Evolutionary conservation across 2,113 vertebrate species (phyloP), one percentile per base, ranked within the genome.

Genomic region (Turdus rufiventris): DNA sequence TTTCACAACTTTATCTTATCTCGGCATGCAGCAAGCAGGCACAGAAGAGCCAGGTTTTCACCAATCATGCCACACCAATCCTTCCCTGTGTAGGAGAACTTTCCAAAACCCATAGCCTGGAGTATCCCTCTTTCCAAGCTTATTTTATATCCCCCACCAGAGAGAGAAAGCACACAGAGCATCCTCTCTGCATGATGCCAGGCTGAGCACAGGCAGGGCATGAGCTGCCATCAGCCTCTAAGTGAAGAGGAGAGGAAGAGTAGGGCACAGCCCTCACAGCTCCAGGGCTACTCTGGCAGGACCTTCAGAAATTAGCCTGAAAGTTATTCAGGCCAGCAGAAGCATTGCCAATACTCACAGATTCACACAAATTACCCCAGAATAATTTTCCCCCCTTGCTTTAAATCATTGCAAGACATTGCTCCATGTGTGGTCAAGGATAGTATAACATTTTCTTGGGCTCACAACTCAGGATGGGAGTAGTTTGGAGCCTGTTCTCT

Each of bases 221-320:
- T 34, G 42, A 72, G 58, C 36, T 63, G 62, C 40, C 67, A 40
- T 33, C 13, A 45, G 31, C n/a, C 25, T 74, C 21, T 21, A 21
- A 31, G 53, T 1, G 4, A 76, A 79, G 7, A 19, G 31, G 25
- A 74, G 2, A 14, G 33, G 12, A 57, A 56, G 26, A 70, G 10
- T 0, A 0, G 40, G 58, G 31, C 0, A 0, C 48, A 68, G 40
- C 2, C 10, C 18, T 18, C 5, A 31, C 1, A 1, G 31, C 36
- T 70, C 33, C 38, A 38, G 51, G 19, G 19, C 15, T 62, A 60
- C 42, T 85, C 61, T 50, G 29, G 47, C 73, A 53, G 47, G 9
- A 62, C 21, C 25, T 74, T 56, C 56, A 81, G 63, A 89, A 89
- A 76, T 17, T 6, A 84, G 10, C 23, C n/a, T 65, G 50, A 21